Evolutionary conservation across 2,888 invertebrate genomes (phyloP), one percentile per base, ranked within the genome.

Genomic region (Julus scanicus): DNA sequence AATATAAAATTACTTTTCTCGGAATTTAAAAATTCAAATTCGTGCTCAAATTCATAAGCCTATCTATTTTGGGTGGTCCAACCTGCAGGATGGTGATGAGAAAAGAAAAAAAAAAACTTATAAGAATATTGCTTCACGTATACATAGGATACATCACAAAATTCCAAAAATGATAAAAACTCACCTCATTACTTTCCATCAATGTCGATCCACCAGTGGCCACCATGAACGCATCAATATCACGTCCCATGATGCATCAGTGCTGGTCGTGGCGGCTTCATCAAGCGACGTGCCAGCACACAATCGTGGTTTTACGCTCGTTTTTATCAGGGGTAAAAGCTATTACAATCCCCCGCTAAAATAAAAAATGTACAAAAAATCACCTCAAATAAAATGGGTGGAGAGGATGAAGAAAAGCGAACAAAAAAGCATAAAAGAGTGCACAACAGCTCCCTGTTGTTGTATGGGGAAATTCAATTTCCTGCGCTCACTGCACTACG

Each of bases 151-250:
- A 71, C 71, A 71, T 71, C 71, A 29, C 8, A 71, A 71, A 71
- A 71, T 71, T 71, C 71, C 71, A 20, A 29, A 29, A 9, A 71
- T 71, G 71, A 71, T 71, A 71, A 71, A 71, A 71, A 71, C 71
- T 71, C n/a, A n/a, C 71, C 71, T 71, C n/a, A 71, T 71, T 71
- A 71, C 71, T 71, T 71, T 71, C 71, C 71, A 71, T 71, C 71
- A 71, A 71, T 71, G 29, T 71, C 71, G 71, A 71, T 71, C 29
- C 71, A 71, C 11, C n/a, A 20, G 20, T 29, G 71, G 71, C 71
- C 71, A 71, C 71, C 71, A 71, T 71, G 71, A 71, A n/a, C 71
- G 71, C 71, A 71, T 71, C 71, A 71, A 71, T 71, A 71, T 20
- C 20, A 29, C 71, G 20, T 71, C 71, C 71, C 71, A 71, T 20